phyloP scores from a whole-genome alignment of 2,797 vertebrate genomes.

The Triplophysa bombifrons region DNA sequence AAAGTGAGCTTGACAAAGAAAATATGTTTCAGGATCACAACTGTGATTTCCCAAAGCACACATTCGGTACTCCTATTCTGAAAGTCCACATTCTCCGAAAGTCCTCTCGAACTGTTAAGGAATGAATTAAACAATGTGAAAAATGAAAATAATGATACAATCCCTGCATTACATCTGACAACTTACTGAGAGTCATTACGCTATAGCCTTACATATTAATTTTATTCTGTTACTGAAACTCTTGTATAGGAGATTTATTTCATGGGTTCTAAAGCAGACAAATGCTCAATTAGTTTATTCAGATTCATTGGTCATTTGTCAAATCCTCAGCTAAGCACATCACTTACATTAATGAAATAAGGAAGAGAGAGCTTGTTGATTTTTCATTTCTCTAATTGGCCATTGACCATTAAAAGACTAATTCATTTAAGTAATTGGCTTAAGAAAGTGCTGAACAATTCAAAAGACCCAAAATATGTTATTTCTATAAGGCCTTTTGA shows the following conservation, averaged over 20 bases:
- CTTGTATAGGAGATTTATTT: slow-evolving; percentile 4
- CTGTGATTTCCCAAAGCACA: not conserved
- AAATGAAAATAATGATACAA: too few species aligned
- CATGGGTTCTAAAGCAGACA: not conserved
- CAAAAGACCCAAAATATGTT: slow-evolving; percentile 3
- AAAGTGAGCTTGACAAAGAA: not conserved
- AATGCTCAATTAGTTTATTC: slow-evolving; percentile 12
- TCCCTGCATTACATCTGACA: too few species aligned
- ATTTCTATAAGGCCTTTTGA: slow-evolving; percentile 5
- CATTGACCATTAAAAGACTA: slow-evolving; percentile 30
- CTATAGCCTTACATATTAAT: too few species aligned
- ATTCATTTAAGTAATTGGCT: slow-evolving; percentile 39
- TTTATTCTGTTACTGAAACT: slow-evolving; percentile 2
- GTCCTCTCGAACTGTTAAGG: too few species aligned
- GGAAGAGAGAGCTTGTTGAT: slow-evolving; percentile 16
- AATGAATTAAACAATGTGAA: too few species aligned
- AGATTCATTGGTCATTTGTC: slow-evolving; percentile 28
- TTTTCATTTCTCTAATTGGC: slow-evolving; percentile 45
- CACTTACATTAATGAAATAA: slow-evolving; percentile 43
- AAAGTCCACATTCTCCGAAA: not conserved
- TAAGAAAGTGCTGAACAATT: slow-evolving; percentile 25
- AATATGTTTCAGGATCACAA: too few species aligned
- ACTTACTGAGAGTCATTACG: too few species aligned
- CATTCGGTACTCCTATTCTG: not conserved
- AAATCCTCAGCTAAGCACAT: slow-evolving; percentile 13